Base-by-base conservation (phyloP, 2,888 invertebrate species). In the Drosophila merina region DNA sequence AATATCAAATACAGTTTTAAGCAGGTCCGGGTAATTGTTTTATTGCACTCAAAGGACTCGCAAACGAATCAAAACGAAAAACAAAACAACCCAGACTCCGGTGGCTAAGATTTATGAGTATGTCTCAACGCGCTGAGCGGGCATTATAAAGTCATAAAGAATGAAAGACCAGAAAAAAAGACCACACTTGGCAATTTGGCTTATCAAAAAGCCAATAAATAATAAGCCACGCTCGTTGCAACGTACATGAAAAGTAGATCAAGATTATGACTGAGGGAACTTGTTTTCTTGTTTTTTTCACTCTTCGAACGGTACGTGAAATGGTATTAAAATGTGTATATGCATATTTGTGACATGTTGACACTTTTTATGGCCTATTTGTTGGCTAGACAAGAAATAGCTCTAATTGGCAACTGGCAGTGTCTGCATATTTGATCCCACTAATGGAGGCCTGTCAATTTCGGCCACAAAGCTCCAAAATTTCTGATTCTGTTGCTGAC, bases 21-120 rank as follows among this genome's bases (percentile, higher is more conserved):
- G 74, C 72, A 77, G 71, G 67, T 48, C 58, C 73, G 58, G 66
- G 80, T 86, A 88, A 88, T 88, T 88, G 86, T 77, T 84, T 86
- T 86, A 88, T 77, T 70, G 71, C 74, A 62, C 88, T 77, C 76
- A 8, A 33, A 74, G 80, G 88, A 75, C 77, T 64, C 62, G 82
- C 86, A 87, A 81, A 69, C 57, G 69, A 76, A 72, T 72, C 66
- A 75, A 67, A 73, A 44, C 10, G 57, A 38, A 33, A 31, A 58
- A 60, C 48, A 64, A 49, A 45, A 64, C 38, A 57, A 64, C 38
- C 50, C 48, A 44, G 68, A 66, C 75, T 75, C 75, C 49, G 47
- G 51, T 64, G 62, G 49, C 12, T 49, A 20, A 55, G 70, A 80
- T 79, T 86, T 79, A 67, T 52, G 80, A 30, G 40, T 9, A 20